These are phyloP conservation scores for Ceratoteleas bidentatus DNA, from an alignment of 1,140 invertebrate species.

Conservation along the genomic window DNA sequence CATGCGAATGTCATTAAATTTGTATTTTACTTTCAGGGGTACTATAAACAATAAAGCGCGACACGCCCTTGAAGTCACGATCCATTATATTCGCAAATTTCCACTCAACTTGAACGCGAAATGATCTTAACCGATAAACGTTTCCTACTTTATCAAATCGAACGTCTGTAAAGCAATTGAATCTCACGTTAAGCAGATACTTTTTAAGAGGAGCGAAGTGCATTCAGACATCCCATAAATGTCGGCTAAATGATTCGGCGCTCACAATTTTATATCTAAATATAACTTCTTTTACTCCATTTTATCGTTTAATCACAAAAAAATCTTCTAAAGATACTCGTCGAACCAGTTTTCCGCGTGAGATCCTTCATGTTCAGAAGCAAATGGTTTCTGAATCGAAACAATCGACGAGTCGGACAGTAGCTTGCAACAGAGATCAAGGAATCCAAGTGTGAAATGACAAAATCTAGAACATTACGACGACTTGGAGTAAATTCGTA, in stretches of 20 bases:
- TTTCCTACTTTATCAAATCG: neutral
- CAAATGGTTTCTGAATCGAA: slow-evolving; percentile 66
- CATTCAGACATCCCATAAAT: slow-evolving; percentile 24
- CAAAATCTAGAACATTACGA: slow-evolving; percentile 64
- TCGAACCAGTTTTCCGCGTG: slow-evolving; percentile 63
- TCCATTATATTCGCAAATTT: neutral
- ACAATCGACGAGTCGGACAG: slow-evolving; percentile 64
- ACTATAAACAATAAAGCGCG: too few species aligned
- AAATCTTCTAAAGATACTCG: slow-evolving; percentile 53
- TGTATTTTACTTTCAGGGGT: too few species aligned
- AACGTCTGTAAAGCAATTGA: neutral
- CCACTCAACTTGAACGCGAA: neutral
- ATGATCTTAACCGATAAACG: neutral
- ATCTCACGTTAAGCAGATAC: neutral
- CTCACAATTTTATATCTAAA: slow-evolving; percentile 32
- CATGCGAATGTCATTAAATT: too few species aligned
- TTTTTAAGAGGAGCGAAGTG: slow-evolving; percentile 1
- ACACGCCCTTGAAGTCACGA: too few species aligned
- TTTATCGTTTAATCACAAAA: slow-evolving; percentile 58
- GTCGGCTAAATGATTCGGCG: slow-evolving; percentile 1
- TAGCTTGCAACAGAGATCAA: slow-evolving; percentile 57
- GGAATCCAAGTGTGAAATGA: slow-evolving; percentile 66
- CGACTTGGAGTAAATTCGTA: slow-evolving; percentile 69
- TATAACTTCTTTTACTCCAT: slow-evolving; percentile 38
- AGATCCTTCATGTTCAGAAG: slow-evolving; percentile 61